These are phyloP conservation scores for Saccopteryx leptura DNA, from an alignment of 2,113 vertebrate species.

Conservation along the genomic window DNA sequence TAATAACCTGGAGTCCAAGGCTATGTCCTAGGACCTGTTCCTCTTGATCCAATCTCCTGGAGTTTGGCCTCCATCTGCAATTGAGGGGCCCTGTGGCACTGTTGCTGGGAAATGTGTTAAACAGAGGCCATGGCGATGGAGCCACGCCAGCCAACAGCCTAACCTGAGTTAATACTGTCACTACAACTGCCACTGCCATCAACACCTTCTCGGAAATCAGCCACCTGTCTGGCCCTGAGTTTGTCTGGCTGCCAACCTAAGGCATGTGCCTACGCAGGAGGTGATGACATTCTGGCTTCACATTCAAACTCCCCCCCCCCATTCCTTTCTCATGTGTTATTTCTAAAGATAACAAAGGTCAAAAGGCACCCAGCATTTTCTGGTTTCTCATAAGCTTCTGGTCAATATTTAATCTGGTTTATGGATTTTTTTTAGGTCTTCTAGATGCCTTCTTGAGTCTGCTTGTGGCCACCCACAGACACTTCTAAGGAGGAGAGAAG, in stretches of 20 bases:
- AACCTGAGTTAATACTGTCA: background rate
- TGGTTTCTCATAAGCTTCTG: conserved; percentile 85
- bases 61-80: conserved; percentile 62
- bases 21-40: background rate
- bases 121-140: conserved; percentile 1
- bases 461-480: conserved; percentile 76
- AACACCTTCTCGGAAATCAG: conserved; percentile 64
- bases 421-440: conserved; percentile 80
- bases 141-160: background rate
- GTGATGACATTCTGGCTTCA: conserved; percentile 79
- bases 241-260: conserved; percentile 75
- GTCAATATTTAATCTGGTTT: conserved; percentile 87
- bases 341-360: conserved; percentile 84
- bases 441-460: conserved; percentile 81
- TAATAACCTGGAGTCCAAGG: conserved; percentile 52
- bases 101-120: conserved; percentile 62
- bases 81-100: conserved; percentile 1
- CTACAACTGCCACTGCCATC: background rate
- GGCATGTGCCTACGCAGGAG: conserved; percentile 74
- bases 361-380: conserved; percentile 85
- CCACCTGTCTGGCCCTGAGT: conserved; percentile 55
- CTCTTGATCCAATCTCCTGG: conserved; percentile 9
- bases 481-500: conserved; percentile 74
- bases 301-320: background rate
- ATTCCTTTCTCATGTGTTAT: conserved; percentile 74